These are phyloP conservation scores for Turritopsis dohrnii DNA, from an alignment of 30 jellyfish, hydroid and myxozoan genomes.

Conservation along the genomic window DNA sequence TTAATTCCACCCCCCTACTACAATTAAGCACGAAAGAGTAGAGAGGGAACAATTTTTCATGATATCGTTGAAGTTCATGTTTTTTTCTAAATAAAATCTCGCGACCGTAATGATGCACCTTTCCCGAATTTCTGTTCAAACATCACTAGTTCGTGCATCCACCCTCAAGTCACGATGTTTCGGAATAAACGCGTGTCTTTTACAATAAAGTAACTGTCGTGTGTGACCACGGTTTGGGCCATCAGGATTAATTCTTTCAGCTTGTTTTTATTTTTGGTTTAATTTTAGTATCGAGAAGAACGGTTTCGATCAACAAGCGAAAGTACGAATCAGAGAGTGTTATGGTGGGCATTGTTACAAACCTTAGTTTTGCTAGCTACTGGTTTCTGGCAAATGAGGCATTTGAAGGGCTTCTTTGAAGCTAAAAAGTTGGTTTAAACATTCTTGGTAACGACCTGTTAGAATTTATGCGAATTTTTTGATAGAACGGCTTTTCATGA, in stretches of 20 bases:
- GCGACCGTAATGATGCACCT: neutral
- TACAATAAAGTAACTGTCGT: neutral
- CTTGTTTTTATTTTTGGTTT: neutral
- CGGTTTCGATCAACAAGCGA: conserved; percentile 90
- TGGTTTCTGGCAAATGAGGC: conserved; percentile 98
- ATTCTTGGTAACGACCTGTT: neutral
- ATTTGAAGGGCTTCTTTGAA: conserved; percentile 84
- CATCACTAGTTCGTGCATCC: too few species aligned
- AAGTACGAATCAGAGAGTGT: conserved; percentile 85
- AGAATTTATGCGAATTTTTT: neutral
- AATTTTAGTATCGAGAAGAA: conserved; percentile 83
- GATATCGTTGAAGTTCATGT: too few species aligned
- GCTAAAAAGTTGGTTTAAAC: conserved; percentile 77
- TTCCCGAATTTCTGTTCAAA: too few species aligned
- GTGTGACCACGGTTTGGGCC: neutral
- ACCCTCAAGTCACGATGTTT: too few species aligned
- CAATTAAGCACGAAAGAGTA: too few species aligned
- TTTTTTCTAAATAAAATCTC: neutral
- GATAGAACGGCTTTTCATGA: neutral
- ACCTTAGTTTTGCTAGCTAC: conserved; percentile 79
- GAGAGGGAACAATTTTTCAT: too few species aligned
- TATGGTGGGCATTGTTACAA: conserved; percentile 95
- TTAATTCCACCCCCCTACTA: too few species aligned
- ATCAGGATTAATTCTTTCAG: neutral
- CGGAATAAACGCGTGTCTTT: too few species aligned